phyloP scores from a whole-genome alignment of 92 coral and sea anemone species.

The Anthopleura xanthogrammica region DNA sequence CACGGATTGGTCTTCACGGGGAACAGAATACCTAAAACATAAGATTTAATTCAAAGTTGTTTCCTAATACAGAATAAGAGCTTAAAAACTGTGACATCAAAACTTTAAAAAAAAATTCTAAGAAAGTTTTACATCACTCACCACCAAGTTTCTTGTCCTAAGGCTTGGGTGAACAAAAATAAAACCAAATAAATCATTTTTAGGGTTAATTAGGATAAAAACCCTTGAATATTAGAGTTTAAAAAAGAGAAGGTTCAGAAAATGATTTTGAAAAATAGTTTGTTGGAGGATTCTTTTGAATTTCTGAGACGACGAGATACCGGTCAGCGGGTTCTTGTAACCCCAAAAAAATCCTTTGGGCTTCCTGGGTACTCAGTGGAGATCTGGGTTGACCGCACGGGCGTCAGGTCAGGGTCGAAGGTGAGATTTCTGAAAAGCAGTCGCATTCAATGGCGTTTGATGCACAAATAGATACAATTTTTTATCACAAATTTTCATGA shows the following conservation, averaged over 20 bases:
- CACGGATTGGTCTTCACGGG: constrained; percentile 15
- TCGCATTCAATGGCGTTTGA: too few species aligned
- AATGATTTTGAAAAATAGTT: not conserved
- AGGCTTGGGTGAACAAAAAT: not conserved
- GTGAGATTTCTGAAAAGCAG: not conserved
- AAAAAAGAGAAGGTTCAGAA: not conserved
- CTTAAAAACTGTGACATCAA: constrained; percentile 4
- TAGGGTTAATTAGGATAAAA: not conserved
- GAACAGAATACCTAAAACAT: constrained; percentile 5
- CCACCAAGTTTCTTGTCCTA: constrained; percentile 53
- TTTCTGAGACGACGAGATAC: not conserved
- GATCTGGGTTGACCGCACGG: too few species aligned
- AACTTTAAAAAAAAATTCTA: not conserved
- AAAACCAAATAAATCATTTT: constrained; percentile 13
- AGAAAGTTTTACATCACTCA: not conserved
- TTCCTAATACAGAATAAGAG: not conserved
- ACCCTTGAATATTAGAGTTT: not conserved
- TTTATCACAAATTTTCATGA: not conserved
- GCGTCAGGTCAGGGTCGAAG: too few species aligned
- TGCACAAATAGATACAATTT: not conserved
- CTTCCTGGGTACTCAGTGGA: too few species aligned
- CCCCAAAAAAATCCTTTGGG: not conserved
- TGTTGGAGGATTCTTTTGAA: not conserved
- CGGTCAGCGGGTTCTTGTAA: constrained; percentile 15
- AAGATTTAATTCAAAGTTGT: not conserved